Percentiles rank a stretch among this genome's conserved stretches.
These are phyloP conservation scores for Acleris literana DNA, from an alignment of 2,888 invertebrate genomes.

Conservation along the genomic window DNA sequence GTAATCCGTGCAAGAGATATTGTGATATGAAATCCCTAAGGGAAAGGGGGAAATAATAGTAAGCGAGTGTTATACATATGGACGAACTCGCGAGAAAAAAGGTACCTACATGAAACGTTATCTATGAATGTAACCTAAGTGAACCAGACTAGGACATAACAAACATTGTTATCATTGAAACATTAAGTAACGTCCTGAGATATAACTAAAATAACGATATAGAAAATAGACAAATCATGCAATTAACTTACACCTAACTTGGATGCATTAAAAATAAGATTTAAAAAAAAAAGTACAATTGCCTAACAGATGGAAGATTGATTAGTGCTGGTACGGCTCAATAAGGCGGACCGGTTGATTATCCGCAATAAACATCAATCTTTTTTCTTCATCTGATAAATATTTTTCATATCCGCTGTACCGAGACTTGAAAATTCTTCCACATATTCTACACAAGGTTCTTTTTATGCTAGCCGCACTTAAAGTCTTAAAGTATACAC, in stretches of 20 bases:
- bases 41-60: too few species aligned
- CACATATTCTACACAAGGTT: slow-evolving; percentile 69
- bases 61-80: too few species aligned
- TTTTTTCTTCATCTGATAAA: slow-evolving; percentile 88
- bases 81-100: too few species aligned
- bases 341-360: slow-evolving; percentile 59
- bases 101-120: not conserved
- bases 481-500: slow-evolving; percentile 65
- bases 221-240: too few species aligned
- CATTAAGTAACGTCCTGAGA: not conserved
- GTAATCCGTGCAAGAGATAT: too few species aligned
- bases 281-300: too few species aligned
- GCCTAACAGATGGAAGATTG: not conserved
- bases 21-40: too few species aligned
- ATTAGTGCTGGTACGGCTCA: slow-evolving; percentile 53
- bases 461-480: slow-evolving; percentile 67
- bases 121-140: slow-evolving; percentile 15
- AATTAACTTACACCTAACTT: too few species aligned
- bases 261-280: too few species aligned
- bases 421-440: slow-evolving; percentile 67
- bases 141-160: slow-evolving; percentile 21
- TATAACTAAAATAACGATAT: not conserved
- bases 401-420: slow-evolving; percentile 85
- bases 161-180: slow-evolving; percentile 19
- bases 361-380: slow-evolving; percentile 68